Evolutionary conservation across 2,888 invertebrate species (phyloP).

Genomic region (Phengaris arion): DNA sequence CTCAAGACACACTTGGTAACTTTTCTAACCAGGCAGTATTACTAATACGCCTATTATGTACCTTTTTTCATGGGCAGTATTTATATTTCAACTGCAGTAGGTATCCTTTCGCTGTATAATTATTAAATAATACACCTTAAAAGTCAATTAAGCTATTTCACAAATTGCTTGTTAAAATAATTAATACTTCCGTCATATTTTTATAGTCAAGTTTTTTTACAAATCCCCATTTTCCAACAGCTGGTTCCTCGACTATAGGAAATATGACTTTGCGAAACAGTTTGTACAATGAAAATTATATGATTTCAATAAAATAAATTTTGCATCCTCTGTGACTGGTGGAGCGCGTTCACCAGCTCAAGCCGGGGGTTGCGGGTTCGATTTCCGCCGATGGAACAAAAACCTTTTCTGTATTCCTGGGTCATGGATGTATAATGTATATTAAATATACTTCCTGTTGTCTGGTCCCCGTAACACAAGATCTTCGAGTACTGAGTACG

Average conservation of each 20-base stretch:
- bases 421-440: no score
- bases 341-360: no score
- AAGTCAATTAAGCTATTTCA: background rate
- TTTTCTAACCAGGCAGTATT: background rate
- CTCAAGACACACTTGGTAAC: background rate
- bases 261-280: background rate
- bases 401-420: no score
- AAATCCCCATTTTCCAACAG: background rate
- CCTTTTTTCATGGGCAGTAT: background rate
- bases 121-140: background rate
- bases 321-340: no score
- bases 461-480: no score
- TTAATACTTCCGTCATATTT: background rate
- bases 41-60: background rate
- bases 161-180: constrained; percentile 9
- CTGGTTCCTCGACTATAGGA: background rate
- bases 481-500: no score
- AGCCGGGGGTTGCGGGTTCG: no score
- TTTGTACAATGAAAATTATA: no score
- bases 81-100: background rate
- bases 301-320: no score
- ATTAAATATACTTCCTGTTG: no score
- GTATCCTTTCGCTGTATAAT: background rate
- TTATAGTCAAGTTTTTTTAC: background rate
- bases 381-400: no score